Evolutionary conservation across 2,113 vertebrate genomes (phyloP).

Genomic region (Saccopteryx bilineata): DNA sequence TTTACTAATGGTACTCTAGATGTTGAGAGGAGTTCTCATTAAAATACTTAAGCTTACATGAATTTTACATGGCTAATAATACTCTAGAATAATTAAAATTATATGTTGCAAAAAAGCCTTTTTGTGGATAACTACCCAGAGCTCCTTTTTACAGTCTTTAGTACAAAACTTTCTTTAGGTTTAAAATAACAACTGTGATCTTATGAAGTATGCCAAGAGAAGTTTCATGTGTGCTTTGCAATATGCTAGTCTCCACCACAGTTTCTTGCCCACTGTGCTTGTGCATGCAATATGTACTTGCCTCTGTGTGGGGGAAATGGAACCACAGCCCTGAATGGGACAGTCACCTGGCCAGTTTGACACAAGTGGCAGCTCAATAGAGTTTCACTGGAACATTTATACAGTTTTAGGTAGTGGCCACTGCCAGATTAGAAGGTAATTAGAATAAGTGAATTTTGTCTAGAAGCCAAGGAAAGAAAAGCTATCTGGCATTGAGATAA

Average conservation of each 20-base stretch:
- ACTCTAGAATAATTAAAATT: conserved; percentile 60
- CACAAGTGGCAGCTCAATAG: neutral
- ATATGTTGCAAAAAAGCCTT: neutral
- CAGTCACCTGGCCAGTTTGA: conserved; percentile 5
- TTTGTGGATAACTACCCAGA: neutral
- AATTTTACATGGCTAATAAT: conserved; percentile 51
- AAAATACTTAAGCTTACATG: conserved; percentile 67
- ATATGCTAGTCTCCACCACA: neutral
- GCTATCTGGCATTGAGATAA: conserved; percentile 69
- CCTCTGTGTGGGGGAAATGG: neutral
- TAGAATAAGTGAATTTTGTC: conserved; percentile 84
- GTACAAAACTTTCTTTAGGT: conserved; percentile 19
- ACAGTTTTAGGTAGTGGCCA: conserved; percentile 82
- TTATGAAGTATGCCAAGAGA: neutral
- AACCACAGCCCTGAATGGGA: neutral
- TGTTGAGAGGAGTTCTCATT: neutral
- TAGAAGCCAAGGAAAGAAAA: conserved; percentile 81
- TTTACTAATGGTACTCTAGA: conserved; percentile 21
- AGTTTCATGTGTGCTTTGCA: conserved; percentile 6
- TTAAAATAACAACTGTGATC: conserved; percentile 35
- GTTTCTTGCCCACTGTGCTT: neutral
- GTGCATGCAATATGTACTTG: neutral
- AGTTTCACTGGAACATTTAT: conserved; percentile 75
- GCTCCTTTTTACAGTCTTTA: neutral
- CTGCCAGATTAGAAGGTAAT: conserved; percentile 74